A percentile compares a stretch with the other conserved stretches of the same genome.
Evolutionary conservation across 2,888 invertebrate species (phyloP).

Genomic region (Caenorhabditis afra): DNA sequence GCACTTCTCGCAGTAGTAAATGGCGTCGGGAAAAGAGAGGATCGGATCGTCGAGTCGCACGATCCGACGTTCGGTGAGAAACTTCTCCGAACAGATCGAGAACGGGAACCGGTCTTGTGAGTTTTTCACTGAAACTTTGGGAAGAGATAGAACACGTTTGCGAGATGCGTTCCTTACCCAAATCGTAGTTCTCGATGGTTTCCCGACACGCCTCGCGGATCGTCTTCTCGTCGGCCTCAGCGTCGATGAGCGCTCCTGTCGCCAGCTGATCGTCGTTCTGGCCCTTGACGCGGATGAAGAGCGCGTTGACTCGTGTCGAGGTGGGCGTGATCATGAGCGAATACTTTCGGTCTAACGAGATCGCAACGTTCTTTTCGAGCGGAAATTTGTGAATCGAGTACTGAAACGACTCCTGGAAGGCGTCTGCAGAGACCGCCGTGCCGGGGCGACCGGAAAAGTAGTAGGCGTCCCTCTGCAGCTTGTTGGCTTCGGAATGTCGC

Average conservation of each 20-base stretch:
- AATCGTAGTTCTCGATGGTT: slow-evolving; percentile 10
- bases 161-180: slow-evolving; percentile 19
- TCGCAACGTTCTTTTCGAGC: slow-evolving; percentile 8
- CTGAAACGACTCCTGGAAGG: slow-evolving; percentile 11
- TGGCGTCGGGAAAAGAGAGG: slow-evolving; percentile 59
- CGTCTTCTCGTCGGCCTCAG: slow-evolving; percentile 15
- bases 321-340: slow-evolving; percentile 40
- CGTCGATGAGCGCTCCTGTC: slow-evolving; percentile 12
- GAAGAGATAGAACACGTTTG: not conserved
- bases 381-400: slow-evolving; percentile 22
- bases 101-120: slow-evolving; percentile 9
- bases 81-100: slow-evolving; percentile 19
- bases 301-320: slow-evolving; percentile 6
- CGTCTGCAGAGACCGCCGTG: slow-evolving; percentile 10
- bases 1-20: slow-evolving; percentile 63
- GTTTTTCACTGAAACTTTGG: slow-evolving; percentile 10
- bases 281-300: slow-evolving; percentile 35
- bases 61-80: slow-evolving; percentile 27
- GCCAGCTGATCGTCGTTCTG: slow-evolving; percentile 13
- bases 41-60: slow-evolving; percentile 12
- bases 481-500: slow-evolving; percentile 13
- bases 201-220: slow-evolving; percentile 34
- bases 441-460: slow-evolving; percentile 33
- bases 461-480: slow-evolving; percentile 7
- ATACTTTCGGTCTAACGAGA: slow-evolving; percentile 9